Conservation (phyloP, 2,888 invertebrate species). For the Callosobruchus maculatus region DNA sequence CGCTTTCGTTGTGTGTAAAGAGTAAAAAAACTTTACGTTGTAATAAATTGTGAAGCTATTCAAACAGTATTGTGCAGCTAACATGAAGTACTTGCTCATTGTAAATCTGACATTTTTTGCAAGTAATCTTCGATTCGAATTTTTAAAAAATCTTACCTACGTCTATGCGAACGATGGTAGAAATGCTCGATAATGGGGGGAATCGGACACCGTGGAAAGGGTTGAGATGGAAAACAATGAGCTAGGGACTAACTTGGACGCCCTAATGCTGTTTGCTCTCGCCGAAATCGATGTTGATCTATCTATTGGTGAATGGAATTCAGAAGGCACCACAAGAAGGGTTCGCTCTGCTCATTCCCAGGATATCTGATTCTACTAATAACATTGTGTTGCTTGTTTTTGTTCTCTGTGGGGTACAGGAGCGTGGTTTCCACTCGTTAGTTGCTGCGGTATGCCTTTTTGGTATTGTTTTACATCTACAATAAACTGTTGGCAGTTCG, state of each 20-base stretch:
- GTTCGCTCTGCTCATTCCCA: not conserved
- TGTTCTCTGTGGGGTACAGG: not conserved
- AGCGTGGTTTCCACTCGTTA: not conserved
- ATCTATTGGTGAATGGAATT: not conserved
- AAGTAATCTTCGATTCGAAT: too few species aligned
- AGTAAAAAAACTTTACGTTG: too few species aligned
- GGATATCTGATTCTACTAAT: not conserved
- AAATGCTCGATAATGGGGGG: not conserved
- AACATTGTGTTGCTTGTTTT: not conserved
- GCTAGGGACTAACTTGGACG: constrained; percentile 21
- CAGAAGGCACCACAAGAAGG: not conserved
- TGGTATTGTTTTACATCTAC: too few species aligned
- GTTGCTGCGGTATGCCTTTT: too few species aligned
- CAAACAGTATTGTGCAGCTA: too few species aligned
- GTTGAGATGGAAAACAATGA: constrained; percentile 37
- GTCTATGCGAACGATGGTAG: not conserved
- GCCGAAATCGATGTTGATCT: constrained; percentile 13
- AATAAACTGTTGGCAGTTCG: too few species aligned
- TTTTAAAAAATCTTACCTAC: not conserved
- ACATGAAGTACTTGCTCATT: too few species aligned
- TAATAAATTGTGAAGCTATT: too few species aligned
- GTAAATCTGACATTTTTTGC: too few species aligned
- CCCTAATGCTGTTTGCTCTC: constrained; percentile 26
- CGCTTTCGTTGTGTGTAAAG: too few species aligned
- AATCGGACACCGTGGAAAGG: constrained; percentile 21